Base-by-base conservation (phyloP, 2,113 vertebrate genomes). In the Malaclemys terrapin region DNA sequence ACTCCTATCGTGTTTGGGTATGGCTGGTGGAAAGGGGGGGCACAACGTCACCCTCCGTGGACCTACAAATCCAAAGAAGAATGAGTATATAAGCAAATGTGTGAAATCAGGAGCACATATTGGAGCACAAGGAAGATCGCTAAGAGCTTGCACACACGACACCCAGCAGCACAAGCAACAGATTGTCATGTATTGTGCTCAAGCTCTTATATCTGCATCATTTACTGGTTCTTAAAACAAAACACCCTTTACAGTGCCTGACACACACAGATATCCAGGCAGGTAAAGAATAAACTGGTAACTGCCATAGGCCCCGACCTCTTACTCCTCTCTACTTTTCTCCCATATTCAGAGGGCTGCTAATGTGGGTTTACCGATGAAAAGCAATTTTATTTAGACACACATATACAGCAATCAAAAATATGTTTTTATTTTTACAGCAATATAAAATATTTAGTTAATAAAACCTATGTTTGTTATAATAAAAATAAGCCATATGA, bases 371-470 rank as follows among this genome's bases (percentile, higher is more conserved):
- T 31, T 89, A 59, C n/a, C 29, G 88, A 88, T 42, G 89, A 38
- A 38, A 72, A 38, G 65, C 10, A 56, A 1, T 80, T 29, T 57
- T 31, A 95, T 94, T 14, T 31, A 92, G 94, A 85, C 65, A 95
- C 89, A 92, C 13, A 87, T 50, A 83, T 22, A 45, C 10, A 4
- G 27, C 17, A 83, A 11, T 42, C 29, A 76, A 93, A 80, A 65
- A 1, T 0, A 90, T 0, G 1, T 4, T 6, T 95, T 97, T 97
- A 96, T 96, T 97, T 95, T 78, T 47, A 54, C 83, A 83, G 4
- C 11, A 86, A 82, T 4, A 5, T 35, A 90, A 65, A 14, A 86
- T 42, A 80, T 82, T 53, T 42, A 87, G 53, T 31, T 87, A 88
- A 79, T 4, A 80, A 72, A 38, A 2, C 10, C 85, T 76, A 3